Conservation (phyloP, 1,140 invertebrate genomes). For the Cydia strobilella region DNA sequence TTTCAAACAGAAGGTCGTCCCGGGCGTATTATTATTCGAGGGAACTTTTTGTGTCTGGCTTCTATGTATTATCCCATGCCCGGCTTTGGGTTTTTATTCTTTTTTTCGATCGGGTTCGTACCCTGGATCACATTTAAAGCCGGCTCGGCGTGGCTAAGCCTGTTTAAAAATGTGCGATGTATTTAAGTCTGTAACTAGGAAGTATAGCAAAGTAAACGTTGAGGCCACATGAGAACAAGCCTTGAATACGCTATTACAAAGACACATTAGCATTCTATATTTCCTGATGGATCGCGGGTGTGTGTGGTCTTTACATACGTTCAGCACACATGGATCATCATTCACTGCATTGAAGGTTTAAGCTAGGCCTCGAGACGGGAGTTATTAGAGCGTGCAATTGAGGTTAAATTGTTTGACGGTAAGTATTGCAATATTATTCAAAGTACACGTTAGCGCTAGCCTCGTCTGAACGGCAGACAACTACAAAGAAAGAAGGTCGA, state of each 20-base stretch:
- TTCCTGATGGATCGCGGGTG: constrained; percentile 66
- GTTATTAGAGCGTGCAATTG: constrained; percentile 68
- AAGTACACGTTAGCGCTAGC: constrained; percentile 60
- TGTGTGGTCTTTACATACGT: constrained; percentile 52
- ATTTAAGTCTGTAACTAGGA: constrained; percentile 48
- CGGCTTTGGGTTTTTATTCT: neutral
- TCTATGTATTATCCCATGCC: constrained; percentile 16
- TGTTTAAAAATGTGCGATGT: constrained; percentile 19
- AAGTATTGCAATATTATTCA: constrained; percentile 53
- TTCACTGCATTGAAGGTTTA: constrained; percentile 44
- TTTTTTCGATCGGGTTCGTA: constrained; percentile 13
- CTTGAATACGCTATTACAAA: constrained; percentile 76
- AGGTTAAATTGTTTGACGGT: constrained; percentile 60
- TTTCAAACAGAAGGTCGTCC: constrained; percentile 48
- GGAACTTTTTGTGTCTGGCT: constrained; percentile 44
- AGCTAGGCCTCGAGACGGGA: constrained; percentile 49
- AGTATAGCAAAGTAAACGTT: constrained; percentile 60
- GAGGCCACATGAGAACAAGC: constrained; percentile 67
- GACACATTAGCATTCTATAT: constrained; percentile 73
- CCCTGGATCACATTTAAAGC: constrained; percentile 22
- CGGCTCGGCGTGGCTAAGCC: neutral
- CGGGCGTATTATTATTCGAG: constrained; percentile 49
- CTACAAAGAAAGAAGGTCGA: constrained; percentile 71
- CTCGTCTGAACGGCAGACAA: constrained; percentile 67
- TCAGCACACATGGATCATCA: constrained; percentile 47